Percentiles rank a stretch among this genome's conserved stretches.
phyloP scores from a whole-genome alignment of 2,113 vertebrate species.

The Ovis canadensis region DNA sequence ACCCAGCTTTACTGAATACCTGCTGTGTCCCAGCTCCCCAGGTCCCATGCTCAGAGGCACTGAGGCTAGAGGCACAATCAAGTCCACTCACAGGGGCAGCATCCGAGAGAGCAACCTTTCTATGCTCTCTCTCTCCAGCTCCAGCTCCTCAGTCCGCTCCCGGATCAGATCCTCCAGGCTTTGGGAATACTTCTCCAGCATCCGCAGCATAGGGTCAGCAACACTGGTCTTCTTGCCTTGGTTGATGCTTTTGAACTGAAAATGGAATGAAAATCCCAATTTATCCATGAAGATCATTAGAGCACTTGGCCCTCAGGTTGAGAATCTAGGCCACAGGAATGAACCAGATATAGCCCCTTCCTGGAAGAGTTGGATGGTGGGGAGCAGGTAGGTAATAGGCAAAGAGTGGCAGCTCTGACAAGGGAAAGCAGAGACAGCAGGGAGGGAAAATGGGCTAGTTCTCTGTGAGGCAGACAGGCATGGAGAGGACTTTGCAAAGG shows the following conservation, averaged over 20 bases:
- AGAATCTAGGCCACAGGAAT: neutral
- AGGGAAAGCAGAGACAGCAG: neutral
- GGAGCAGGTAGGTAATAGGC: neutral
- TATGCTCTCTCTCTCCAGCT: slow-evolving; percentile 87
- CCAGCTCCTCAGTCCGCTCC: slow-evolving; percentile 88
- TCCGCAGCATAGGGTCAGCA: slow-evolving; percentile 88
- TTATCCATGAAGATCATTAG: neutral
- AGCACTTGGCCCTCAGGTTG: neutral
- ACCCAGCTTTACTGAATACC: neutral
- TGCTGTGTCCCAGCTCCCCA: too few relatives aligned
- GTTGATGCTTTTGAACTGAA: slow-evolving; percentile 87
- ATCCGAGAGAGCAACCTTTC: slow-evolving; percentile 88
- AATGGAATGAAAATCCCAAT: neutral
- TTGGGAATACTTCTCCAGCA: slow-evolving; percentile 90
- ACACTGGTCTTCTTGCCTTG: slow-evolving; percentile 89
- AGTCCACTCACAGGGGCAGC: slow-evolving; percentile 84
- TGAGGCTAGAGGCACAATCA: neutral
- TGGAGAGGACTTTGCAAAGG: neutral
- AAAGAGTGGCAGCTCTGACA: neutral
- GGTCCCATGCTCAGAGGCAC: neutral
- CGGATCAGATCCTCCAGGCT: slow-evolving; percentile 89
- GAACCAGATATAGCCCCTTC: neutral
- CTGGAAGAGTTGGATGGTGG: neutral
- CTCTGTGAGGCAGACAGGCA: neutral
- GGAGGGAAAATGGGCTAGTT: too few relatives aligned